Evolutionary conservation across 2,888 invertebrate genomes (phyloP).

Genomic region (Allacma fusca): DNA sequence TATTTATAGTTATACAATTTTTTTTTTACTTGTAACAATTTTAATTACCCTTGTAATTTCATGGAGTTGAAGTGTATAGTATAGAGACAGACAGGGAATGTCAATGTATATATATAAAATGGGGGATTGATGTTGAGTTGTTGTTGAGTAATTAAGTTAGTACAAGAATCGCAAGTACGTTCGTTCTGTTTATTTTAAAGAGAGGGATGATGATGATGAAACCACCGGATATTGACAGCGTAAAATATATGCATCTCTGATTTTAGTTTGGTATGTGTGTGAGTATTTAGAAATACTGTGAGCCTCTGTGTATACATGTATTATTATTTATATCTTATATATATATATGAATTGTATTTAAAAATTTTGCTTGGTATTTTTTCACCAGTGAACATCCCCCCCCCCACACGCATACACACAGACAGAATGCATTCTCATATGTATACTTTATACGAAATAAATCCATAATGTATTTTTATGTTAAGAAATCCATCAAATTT

Average conservation of each 20-base stretch:
- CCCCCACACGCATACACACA: too few species aligned
- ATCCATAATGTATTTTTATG: slow-evolving; percentile 11
- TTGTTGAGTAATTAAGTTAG: too few species aligned
- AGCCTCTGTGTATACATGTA: not conserved
- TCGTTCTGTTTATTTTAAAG: not conserved
- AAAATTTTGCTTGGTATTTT: not conserved
- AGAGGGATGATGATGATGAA: not conserved
- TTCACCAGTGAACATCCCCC: not conserved
- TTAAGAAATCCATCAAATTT: slow-evolving; percentile 10
- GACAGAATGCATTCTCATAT: slow-evolving; percentile 4
- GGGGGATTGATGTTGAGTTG: too few species aligned
- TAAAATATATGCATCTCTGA: not conserved
- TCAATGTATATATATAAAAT: too few species aligned
- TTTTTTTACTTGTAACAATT: not conserved
- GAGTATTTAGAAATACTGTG: too few species aligned
- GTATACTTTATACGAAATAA: not conserved
- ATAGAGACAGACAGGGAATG: too few species aligned
- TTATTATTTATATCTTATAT: not conserved
- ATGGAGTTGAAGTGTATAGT: not conserved
- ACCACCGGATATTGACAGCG: slow-evolving; percentile 16
- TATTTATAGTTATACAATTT: not conserved
- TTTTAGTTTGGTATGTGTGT: too few species aligned
- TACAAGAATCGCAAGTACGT: not conserved
- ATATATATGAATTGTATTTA: not conserved
- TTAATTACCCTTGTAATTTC: not conserved